Evolutionary conservation across 92 coral and sea anemone species (phyloP).

Genomic region (Palythoa heliodiscus): DNA sequence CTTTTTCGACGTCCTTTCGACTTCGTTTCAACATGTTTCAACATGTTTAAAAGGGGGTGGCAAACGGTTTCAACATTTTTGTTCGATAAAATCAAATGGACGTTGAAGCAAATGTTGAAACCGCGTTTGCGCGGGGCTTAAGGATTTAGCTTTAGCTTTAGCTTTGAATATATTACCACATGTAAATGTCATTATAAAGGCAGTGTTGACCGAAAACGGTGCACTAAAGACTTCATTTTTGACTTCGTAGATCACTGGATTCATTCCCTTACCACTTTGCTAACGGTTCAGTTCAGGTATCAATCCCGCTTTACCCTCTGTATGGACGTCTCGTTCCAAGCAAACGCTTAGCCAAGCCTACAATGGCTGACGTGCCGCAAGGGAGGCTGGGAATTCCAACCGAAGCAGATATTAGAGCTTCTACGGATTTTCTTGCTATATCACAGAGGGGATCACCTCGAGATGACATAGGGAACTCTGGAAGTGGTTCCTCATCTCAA

Average conservation of each 20-base stretch:
- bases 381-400: slow-evolving; percentile 37
- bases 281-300: neutral
- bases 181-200: too few relatives aligned
- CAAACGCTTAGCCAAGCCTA: slow-evolving; percentile 13
- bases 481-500: neutral
- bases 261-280: slow-evolving; percentile 33
- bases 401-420: slow-evolving; percentile 33
- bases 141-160: too few relatives aligned
- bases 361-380: slow-evolving; percentile 10
- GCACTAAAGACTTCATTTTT: neutral
- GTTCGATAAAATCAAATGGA: too few relatives aligned
- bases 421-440: slow-evolving; percentile 26
- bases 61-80: too few relatives aligned
- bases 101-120: too few relatives aligned
- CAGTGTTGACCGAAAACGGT: too few relatives aligned
- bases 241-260: slow-evolving; percentile 21
- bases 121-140: too few relatives aligned
- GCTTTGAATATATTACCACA: too few relatives aligned
- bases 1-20: too few relatives aligned
- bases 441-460: slow-evolving; percentile 28
- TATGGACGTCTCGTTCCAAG: slow-evolving; percentile 24
- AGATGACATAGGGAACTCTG: neutral
- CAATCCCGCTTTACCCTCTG: slow-evolving; percentile 18
- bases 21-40: too few relatives aligned
- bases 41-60: too few relatives aligned